phyloP scores from a whole-genome alignment of 2,797 vertebrate genomes.

The Corythornis leucogaster region DNA sequence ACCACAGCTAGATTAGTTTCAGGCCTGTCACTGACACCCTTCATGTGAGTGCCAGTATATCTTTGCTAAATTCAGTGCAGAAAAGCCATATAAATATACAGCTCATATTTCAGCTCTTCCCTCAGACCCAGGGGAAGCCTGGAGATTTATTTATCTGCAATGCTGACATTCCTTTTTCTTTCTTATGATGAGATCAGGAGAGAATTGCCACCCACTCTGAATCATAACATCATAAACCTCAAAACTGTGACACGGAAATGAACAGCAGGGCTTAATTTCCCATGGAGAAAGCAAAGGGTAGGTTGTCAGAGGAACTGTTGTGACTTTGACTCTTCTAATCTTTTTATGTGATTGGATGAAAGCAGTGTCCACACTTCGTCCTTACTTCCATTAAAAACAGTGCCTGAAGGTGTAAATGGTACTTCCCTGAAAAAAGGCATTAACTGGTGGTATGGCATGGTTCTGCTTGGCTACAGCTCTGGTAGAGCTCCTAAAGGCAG shows the following conservation, averaged over 20 bases:
- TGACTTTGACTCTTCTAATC: background rate
- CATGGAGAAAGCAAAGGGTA: background rate
- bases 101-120: background rate
- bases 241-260: background rate
- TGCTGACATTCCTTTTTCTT: background rate
- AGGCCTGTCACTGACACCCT: background rate
- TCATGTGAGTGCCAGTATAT: accelerated
- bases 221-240: background rate
- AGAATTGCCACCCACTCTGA: background rate
- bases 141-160: background rate
- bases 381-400: background rate
- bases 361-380: background rate
- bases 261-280: background rate
- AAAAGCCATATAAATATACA: background rate
- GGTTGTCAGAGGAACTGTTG: background rate
- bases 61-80: background rate
- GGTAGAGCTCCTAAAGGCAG: background rate
- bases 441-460: background rate
- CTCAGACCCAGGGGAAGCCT: background rate
- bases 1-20: background rate
- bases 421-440: background rate
- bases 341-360: background rate
- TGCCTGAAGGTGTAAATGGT: background rate
- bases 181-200: background rate
- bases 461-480: background rate